Percentiles rank a stretch among this genome's conserved stretches.
phyloP scores from a whole-genome alignment of 2,888 invertebrate genomes.

The Zonitis immaculata region DNA sequence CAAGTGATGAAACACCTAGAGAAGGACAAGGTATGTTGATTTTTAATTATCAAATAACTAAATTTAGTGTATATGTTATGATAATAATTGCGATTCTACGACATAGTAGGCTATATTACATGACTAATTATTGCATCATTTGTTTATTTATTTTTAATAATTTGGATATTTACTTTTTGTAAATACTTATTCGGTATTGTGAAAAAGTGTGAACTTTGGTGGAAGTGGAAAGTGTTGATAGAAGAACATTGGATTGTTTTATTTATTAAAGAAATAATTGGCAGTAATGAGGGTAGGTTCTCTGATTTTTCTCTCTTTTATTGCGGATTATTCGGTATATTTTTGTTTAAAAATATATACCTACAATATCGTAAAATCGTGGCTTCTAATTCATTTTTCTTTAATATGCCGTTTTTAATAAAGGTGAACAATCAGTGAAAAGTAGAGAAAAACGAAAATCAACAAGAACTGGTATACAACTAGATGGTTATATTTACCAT shows the following conservation, averaged over 20 bases:
- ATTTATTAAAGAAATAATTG: neutral
- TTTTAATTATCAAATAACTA: conserved; percentile 19
- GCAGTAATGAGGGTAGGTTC: neutral
- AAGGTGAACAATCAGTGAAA: conserved; percentile 1
- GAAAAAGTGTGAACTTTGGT: too few species aligned
- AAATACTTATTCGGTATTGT: neutral
- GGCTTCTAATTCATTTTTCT: conserved; percentile 4
- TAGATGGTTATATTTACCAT: conserved; percentile 36
- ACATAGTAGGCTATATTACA: conserved; percentile 28
- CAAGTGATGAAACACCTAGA: conserved; percentile 39
- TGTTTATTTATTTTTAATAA: neutral
- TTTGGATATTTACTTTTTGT: neutral
- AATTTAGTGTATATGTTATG: neutral
- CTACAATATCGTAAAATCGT: conserved; percentile 24
- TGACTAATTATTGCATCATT: neutral
- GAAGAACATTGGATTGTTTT: neutral
- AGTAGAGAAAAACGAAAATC: conserved; percentile 1
- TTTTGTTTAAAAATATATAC: conserved; percentile 2
- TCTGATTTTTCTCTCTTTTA: too few species aligned
- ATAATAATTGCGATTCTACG: conserved; percentile 28
- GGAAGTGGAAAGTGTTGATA: neutral
- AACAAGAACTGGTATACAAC: conserved; percentile 21
- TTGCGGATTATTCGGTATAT: too few species aligned
- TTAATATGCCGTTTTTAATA: neutral
- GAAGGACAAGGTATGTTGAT: conserved; percentile 48